A percentile compares a stretch with the other conserved stretches of the same genome.
phyloP scores from a whole-genome alignment of 2,113 vertebrate species.

The Panthera leo region DNA sequence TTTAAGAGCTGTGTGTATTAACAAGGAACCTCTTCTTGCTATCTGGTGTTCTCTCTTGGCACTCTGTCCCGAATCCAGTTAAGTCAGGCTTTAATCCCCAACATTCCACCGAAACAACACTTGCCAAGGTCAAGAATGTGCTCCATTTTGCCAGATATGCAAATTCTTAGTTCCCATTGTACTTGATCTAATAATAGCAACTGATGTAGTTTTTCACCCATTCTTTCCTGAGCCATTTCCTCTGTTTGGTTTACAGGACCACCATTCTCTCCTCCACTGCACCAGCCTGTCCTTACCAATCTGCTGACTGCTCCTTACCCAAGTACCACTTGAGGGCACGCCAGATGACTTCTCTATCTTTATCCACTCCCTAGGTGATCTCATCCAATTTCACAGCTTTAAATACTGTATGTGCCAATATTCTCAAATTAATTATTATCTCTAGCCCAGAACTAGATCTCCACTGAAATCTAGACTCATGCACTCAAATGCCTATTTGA shows the following conservation, averaged over 20 bases:
- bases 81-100: neutral
- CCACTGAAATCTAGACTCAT: neutral
- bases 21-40: neutral
- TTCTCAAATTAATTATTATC: neutral
- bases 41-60: neutral
- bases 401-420: neutral
- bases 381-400: neutral
- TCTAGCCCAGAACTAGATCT: neutral
- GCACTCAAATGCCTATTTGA: neutral
- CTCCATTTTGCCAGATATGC: neutral
- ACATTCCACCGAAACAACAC: neutral
- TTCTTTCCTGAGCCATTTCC: neutral
- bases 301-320: neutral
- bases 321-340: fast-evolving
- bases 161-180: neutral
- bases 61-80: neutral
- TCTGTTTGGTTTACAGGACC: neutral
- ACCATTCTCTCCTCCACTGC: neutral
- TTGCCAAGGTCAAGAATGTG: neutral
- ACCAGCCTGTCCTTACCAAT: neutral
- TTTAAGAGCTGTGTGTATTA: neutral
- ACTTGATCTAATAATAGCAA: neutral
- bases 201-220: neutral
- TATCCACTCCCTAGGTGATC: neutral
- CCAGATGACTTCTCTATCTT: neutral